These are phyloP conservation scores for Papilio dardanus DNA, from an alignment of 1,140 invertebrate genomes.

Conservation along the genomic window DNA sequence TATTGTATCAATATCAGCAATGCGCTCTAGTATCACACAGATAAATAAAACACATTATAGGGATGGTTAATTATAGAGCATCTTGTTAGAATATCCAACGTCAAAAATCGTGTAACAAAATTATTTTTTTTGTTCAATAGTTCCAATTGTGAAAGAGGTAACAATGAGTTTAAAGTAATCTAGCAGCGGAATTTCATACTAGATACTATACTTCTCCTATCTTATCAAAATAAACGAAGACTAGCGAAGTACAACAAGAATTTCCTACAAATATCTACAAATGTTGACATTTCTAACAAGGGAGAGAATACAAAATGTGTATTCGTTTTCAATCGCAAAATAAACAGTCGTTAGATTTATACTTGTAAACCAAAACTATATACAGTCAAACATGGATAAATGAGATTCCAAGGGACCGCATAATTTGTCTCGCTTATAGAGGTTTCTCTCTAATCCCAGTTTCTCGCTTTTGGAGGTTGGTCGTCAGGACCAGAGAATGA, in stretches of 20 bases:
- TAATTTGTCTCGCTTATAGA: no score
- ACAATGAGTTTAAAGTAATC: no score
- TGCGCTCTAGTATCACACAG: background rate
- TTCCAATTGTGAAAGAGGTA: no score
- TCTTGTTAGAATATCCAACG: no score
- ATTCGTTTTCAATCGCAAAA: background rate
- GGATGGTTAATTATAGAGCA: no score
- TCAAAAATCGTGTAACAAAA: no score
- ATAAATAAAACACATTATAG: background rate
- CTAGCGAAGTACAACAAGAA: slow-evolving; percentile 1
- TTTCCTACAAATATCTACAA: slow-evolving; percentile 9
- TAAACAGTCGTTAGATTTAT: background rate
- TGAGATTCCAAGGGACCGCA: no score
- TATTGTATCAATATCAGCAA: background rate
- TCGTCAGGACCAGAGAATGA: no score
- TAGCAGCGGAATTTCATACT: background rate
- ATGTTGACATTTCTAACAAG: background rate
- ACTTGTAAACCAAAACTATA: background rate
- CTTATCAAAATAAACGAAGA: background rate
- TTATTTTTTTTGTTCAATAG: no score
- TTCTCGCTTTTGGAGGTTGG: no score
- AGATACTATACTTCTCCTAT: background rate
- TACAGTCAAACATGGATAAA: no score
- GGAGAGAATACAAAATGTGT: background rate
- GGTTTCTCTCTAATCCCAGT: no score